Evolutionary conservation across 2,888 invertebrate species (phyloP).

Genomic region (Anarsia innoxiella): DNA sequence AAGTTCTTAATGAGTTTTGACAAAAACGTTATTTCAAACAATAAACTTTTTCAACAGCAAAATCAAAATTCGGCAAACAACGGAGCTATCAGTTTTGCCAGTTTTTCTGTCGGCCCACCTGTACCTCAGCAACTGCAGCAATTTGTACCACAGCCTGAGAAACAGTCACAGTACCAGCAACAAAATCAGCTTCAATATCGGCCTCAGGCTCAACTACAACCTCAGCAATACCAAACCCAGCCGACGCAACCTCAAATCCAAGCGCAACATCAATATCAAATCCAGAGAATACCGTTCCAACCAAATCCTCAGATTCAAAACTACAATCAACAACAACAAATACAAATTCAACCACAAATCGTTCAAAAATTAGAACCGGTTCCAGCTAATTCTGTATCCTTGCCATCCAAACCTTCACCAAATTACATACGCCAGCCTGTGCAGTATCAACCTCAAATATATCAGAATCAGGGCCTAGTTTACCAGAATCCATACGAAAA

Average conservation of each 20-base stretch:
- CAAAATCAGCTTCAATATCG: conserved; percentile 12
- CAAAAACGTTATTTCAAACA: no score
- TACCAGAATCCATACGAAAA: conserved; percentile 9
- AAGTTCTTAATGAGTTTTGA: no score
- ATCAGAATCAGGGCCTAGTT: conserved; percentile 24
- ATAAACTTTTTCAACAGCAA: no score
- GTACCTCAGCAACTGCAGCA: conserved; percentile 10
- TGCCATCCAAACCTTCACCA: conserved; percentile 16
- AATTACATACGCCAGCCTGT: conserved; percentile 12
- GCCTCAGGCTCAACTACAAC: not conserved
- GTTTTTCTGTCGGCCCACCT: conserved; percentile 41
- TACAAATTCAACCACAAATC: conserved; percentile 12
- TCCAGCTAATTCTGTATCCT: conserved; percentile 11
- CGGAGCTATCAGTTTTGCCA: conserved; percentile 52
- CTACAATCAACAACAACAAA: conserved; percentile 15
- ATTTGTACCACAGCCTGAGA: conserved; percentile 5
- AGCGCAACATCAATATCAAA: conserved; percentile 13
- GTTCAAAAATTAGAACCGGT: conserved; percentile 4
- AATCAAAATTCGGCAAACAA: conserved; percentile 35
- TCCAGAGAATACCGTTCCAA: conserved; percentile 2
- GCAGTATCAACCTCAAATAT: conserved; percentile 20
- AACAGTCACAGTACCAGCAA: conserved; percentile 15
- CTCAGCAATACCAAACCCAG: conserved; percentile 15
- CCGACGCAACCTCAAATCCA: conserved; percentile 7
- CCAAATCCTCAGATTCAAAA: conserved; percentile 10